Evolutionary conservation across 2,888 invertebrate species (phyloP).

Genomic region (Beris chalybata): DNA sequence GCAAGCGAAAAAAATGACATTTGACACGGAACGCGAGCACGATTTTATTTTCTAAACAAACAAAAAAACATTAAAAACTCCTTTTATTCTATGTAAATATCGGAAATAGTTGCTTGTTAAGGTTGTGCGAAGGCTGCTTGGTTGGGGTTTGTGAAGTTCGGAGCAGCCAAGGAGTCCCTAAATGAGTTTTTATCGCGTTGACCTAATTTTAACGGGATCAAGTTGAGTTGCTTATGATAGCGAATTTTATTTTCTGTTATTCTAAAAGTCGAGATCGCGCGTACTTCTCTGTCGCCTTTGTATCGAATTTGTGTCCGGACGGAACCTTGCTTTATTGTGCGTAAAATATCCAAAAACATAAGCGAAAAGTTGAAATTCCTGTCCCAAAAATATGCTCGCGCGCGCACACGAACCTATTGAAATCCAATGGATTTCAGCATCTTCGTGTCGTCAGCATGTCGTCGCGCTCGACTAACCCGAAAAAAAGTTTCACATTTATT

Average conservation of each 20-base stretch:
- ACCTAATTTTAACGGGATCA: constrained; percentile 36
- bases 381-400: neutral
- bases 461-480: too few relatives aligned
- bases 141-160: neutral
- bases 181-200: constrained; percentile 25
- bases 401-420: too few relatives aligned
- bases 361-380: neutral
- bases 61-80: constrained; percentile 6
- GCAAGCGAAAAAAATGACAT: constrained; percentile 28
- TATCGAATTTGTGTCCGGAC: neutral
- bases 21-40: constrained; percentile 21
- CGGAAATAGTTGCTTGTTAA: neutral
- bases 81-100: constrained; percentile 6
- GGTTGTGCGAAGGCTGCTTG: neutral
- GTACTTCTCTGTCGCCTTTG: neutral
- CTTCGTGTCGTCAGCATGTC: neutral
- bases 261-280: neutral
- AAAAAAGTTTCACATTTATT: too few relatives aligned
- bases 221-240: constrained; percentile 26
- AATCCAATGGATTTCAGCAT: neutral
- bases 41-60: constrained; percentile 32
- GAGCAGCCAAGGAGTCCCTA: neutral
- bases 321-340: neutral
- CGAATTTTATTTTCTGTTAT: too few relatives aligned
- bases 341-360: neutral